phyloP scores from a whole-genome alignment of 2,113 vertebrate species.

The Sebastes fasciatus region DNA sequence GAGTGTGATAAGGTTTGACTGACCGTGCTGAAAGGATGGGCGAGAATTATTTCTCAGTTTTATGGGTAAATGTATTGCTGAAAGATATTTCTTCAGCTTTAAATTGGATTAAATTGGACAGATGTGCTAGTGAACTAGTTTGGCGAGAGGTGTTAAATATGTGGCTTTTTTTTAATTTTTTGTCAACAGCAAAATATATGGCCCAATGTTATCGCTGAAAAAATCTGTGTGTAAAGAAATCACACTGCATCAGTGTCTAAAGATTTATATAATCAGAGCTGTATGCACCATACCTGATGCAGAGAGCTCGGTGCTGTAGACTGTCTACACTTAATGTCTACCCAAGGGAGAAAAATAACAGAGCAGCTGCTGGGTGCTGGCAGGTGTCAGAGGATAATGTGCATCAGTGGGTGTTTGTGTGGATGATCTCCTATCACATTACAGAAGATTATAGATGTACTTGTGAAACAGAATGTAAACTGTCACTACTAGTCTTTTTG shows the following conservation, averaged over 20 bases:
- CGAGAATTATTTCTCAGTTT: neutral
- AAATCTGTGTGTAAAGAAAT: neutral
- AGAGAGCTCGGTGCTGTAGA: neutral
- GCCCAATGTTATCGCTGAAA: neutral
- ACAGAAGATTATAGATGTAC: neutral
- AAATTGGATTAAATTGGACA: neutral
- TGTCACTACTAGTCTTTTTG: neutral
- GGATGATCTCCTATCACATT: neutral
- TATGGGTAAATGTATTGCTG: neutral
- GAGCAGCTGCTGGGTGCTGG: slow-evolving; percentile 14
- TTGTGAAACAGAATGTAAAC: neutral
- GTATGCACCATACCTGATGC: neutral
- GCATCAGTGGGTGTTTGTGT: neutral
- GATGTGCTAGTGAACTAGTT: neutral
- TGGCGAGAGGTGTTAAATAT: neutral
- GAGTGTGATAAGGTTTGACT: neutral
- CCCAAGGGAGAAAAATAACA: neutral
- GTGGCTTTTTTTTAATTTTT: neutral
- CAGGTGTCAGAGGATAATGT: slow-evolving; percentile 13
- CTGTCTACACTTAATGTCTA: neutral
- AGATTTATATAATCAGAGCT: neutral
- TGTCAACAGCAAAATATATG: slow-evolving; percentile 12
- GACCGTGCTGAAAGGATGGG: neutral
- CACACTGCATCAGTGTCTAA: neutral
- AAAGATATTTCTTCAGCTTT: neutral